Evolutionary conservation across 2,113 vertebrate species (phyloP).

Genomic region (Thymallus thymallus): DNA sequence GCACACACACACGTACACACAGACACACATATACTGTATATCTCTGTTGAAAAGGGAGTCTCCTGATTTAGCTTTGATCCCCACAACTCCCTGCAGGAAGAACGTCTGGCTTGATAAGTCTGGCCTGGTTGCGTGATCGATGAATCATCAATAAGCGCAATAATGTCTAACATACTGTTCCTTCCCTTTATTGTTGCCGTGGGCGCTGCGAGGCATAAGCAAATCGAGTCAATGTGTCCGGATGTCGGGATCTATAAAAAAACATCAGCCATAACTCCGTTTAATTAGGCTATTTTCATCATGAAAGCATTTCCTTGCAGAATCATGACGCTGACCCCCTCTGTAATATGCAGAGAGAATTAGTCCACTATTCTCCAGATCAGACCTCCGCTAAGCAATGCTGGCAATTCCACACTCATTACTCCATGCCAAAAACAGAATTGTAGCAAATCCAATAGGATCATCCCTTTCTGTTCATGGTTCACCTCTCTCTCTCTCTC

Average conservation of each 20-base stretch:
- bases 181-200: slow-evolving; percentile 35
- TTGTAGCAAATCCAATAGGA: slow-evolving; percentile 23
- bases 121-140: slow-evolving; percentile 51
- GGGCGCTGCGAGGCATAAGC: slow-evolving; percentile 22
- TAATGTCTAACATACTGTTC: slow-evolving; percentile 53
- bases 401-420: slow-evolving; percentile 18
- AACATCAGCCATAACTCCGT: slow-evolving; percentile 22
- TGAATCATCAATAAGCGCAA: slow-evolving; percentile 61
- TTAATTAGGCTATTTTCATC: slow-evolving; percentile 47
- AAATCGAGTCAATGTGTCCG: slow-evolving; percentile 44
- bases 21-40: slow-evolving; percentile 19
- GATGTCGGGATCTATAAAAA: slow-evolving; percentile 19
- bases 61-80: slow-evolving; percentile 51
- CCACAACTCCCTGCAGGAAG: slow-evolving; percentile 26
- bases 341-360: slow-evolving; percentile 30
- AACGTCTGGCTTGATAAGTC: slow-evolving; percentile 45
- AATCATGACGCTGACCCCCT: slow-evolving; percentile 3
- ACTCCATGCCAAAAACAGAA: slow-evolving; percentile 31
- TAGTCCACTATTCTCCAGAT: slow-evolving; percentile 20
- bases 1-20: neutral
- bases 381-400: slow-evolving; percentile 14
- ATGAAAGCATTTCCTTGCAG: slow-evolving; percentile 40
- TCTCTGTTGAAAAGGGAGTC: slow-evolving; percentile 38
- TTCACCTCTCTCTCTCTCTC: neutral
- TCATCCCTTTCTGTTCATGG: slow-evolving; percentile 20